A percentile compares a stretch with the other conserved stretches of the same genome.
Evolutionary conservation across 92 coral and sea anemone species (phyloP).

Genomic region (Phenganax marumi): DNA sequence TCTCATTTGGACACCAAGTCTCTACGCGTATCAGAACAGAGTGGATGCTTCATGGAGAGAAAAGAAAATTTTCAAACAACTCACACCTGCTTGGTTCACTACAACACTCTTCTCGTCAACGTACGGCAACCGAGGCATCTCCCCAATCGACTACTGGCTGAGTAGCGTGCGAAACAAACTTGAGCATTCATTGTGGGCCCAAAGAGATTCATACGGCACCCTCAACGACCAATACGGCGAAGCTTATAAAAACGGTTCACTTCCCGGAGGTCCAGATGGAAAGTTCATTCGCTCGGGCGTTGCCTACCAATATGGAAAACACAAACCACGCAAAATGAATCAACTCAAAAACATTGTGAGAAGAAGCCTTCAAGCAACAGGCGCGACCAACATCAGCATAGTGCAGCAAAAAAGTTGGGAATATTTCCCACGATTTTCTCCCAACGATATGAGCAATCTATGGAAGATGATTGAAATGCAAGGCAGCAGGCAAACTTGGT

Average conservation of each 20-base stretch:
- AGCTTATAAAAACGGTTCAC: slow-evolving; percentile 29
- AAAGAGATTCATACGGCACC: slow-evolving; percentile 40
- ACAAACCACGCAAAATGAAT: neutral
- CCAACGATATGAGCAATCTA: slow-evolving; percentile 28
- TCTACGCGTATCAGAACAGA: neutral
- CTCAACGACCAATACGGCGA: slow-evolving; percentile 12
- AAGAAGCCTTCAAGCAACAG: neutral
- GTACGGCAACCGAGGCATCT: slow-evolving; percentile 22
- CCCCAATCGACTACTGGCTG: slow-evolving; percentile 48
- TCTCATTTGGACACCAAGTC: slow-evolving; percentile 54
- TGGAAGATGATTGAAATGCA: slow-evolving; percentile 50
- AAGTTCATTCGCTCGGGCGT: slow-evolving; percentile 30
- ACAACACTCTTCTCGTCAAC: slow-evolving; percentile 41
- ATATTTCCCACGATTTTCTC: slow-evolving; percentile 52
- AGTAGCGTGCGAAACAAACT: slow-evolving; percentile 38
- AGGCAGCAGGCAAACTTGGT: slow-evolving; percentile 52
- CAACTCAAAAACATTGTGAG: neutral
- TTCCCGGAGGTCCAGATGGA: slow-evolving; percentile 25
- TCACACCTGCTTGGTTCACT: slow-evolving; percentile 45
- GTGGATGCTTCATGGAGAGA: slow-evolving; percentile 20
- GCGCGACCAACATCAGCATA: slow-evolving; percentile 19
- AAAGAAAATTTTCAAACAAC: slow-evolving; percentile 31
- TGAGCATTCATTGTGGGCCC: slow-evolving; percentile 51
- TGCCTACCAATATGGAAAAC: slow-evolving; percentile 47
- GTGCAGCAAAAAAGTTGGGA: slow-evolving; percentile 38